These are phyloP conservation scores for Lepus europaeus DNA, from an alignment of 2,113 vertebrate species.

Conservation along the genomic window DNA sequence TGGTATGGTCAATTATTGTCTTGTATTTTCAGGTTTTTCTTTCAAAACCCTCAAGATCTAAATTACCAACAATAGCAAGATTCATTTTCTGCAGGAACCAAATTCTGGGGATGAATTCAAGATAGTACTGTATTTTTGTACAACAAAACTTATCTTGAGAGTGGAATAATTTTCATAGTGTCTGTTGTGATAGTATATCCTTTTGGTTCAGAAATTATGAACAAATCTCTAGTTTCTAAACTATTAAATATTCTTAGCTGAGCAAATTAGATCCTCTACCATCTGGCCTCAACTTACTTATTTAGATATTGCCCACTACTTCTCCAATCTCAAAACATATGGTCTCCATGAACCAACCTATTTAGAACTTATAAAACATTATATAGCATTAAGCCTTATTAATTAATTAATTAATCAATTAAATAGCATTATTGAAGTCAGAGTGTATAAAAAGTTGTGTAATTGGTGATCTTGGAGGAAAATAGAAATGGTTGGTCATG, in stretches of 20 bases:
- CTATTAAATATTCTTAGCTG: background rate
- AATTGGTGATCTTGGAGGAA: background rate
- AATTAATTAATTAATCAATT: slow-evolving; percentile 24
- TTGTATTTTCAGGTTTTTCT: background rate
- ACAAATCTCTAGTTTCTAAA: background rate
- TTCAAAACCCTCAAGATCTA: background rate
- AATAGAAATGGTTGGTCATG: background rate
- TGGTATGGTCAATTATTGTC: background rate
- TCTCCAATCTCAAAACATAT: background rate
- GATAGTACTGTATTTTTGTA: background rate
- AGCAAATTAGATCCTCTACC: background rate
- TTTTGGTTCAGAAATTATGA: background rate
- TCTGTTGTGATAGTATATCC: background rate
- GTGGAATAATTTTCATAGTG: background rate
- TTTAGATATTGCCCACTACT: background rate
- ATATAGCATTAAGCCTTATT: background rate
- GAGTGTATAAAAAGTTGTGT: background rate
- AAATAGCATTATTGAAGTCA: slow-evolving; percentile 13
- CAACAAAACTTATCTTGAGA: background rate
- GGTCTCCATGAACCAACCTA: background rate
- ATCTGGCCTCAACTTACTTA: slow-evolving; percentile 18
- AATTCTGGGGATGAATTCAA: background rate
- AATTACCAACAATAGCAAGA: background rate
- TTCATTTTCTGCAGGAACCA: background rate
- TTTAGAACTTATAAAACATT: slow-evolving; percentile 39